phyloP scores from a whole-genome alignment of 92 coral and sea anemone genomes.

The Parazoanthus atlanticus region DNA sequence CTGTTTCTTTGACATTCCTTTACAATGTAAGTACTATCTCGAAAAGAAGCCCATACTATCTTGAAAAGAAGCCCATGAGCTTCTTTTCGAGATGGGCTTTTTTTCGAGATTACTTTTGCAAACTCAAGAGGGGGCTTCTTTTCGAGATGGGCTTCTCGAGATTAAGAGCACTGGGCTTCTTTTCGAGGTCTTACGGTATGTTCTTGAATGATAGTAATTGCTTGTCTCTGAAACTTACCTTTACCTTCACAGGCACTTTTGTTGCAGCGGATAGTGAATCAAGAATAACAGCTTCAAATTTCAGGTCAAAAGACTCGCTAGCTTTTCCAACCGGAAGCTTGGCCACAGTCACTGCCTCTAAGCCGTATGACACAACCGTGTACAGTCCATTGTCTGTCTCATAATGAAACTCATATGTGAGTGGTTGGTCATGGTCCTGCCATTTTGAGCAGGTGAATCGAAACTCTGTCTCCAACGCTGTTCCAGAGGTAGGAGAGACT shows the following conservation, averaged over 20 bases:
- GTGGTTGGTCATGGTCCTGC: conserved; percentile 54
- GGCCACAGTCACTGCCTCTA: conserved; percentile 34
- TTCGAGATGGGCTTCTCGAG: no score
- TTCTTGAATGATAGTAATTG: no score
- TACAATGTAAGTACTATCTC: no score
- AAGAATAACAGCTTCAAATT: conserved; percentile 48
- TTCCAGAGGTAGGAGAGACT: conserved; percentile 62
- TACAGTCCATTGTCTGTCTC: conserved; percentile 68
- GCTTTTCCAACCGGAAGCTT: conserved; percentile 71
- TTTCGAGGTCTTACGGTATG: no score
- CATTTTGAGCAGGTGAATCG: conserved; percentile 54
- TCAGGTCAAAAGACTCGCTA: conserved; percentile 29
- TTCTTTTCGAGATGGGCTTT: no score
- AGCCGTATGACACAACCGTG: conserved; percentile 73
- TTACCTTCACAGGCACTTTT: neutral
- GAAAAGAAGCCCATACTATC: no score
- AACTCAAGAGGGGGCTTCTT: no score
- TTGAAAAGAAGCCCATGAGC: no score
- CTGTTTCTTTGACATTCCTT: no score
- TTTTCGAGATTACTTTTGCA: no score
- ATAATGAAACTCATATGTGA: conserved; percentile 74
- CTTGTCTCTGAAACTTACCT: conserved; percentile 40
- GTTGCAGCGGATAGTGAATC: conserved; percentile 67
- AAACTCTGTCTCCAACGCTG: conserved; percentile 64
- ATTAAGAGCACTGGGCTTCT: no score